Percentiles rank a stretch among this genome's conserved stretches.
Evolutionary conservation across 2,113 vertebrate genomes (phyloP).

Genomic region (Rhea pennata): DNA sequence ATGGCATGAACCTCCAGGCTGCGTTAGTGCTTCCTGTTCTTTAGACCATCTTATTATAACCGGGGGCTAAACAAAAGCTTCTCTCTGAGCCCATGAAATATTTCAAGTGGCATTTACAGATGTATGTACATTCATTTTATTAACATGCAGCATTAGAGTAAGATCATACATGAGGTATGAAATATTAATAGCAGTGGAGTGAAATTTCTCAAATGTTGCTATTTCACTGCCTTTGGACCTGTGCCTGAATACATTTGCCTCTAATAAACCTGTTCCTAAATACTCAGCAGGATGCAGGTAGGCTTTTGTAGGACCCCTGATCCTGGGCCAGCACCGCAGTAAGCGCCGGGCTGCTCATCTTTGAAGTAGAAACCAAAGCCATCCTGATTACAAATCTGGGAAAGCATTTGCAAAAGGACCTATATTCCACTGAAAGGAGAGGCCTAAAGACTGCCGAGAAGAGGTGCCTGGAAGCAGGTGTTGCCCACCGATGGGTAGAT

Average conservation of each 20-base stretch:
- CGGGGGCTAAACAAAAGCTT: background rate
- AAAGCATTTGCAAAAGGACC: background rate
- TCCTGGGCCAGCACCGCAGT: fast-evolving
- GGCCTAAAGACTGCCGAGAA: background rate
- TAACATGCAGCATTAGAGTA: background rate
- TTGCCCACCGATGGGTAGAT: background rate
- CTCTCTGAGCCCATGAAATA: background rate
- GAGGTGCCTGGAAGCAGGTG: background rate
- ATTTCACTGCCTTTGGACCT: background rate
- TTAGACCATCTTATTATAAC: background rate
- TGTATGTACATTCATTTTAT: background rate
- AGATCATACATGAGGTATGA: background rate
- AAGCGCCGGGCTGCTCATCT: background rate
- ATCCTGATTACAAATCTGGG: background rate
- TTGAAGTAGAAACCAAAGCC: background rate
- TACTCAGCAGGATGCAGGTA: background rate
- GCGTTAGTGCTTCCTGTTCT: constrained; percentile 20
- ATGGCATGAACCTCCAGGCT: background rate
- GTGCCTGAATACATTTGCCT: background rate
- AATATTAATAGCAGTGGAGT: background rate
- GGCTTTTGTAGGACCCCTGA: background rate
- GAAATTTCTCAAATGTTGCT: background rate
- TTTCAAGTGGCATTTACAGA: background rate
- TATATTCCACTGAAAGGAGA: background rate
- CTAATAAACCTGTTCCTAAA: background rate